Conservation (phyloP, 2,113 vertebrate species). For the Chinchilla lanigera region DNA sequence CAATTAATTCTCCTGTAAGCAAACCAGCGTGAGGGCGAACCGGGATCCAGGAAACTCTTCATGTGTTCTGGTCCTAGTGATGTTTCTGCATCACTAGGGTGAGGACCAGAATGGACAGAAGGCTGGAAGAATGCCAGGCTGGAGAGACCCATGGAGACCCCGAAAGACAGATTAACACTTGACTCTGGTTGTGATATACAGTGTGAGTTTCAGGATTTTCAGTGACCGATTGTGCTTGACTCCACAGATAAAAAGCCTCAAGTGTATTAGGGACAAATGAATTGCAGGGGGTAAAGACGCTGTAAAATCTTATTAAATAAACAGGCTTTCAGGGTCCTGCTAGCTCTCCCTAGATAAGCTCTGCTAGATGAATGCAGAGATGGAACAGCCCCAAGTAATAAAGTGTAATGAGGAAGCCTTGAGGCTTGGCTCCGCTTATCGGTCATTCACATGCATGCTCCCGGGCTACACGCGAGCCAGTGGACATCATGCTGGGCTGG, state of each 20-base stretch:
- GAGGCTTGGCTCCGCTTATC: neutral
- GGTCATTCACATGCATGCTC: neutral
- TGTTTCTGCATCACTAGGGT: neutral
- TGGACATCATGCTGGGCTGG: neutral
- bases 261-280: conserved; percentile 48
- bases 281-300: neutral
- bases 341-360: conserved; percentile 23
- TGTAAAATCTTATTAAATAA: conserved; percentile 42
- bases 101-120: neutral
- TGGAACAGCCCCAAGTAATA: neutral
- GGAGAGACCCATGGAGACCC: neutral
- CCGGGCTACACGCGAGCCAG: neutral
- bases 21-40: neutral
- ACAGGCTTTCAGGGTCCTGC: conserved; percentile 5
- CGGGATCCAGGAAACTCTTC: fast-evolving
- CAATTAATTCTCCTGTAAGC: neutral
- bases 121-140: neutral
- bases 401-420: neutral
- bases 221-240: conserved; percentile 33
- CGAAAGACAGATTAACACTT: neutral
- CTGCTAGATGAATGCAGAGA: conserved; percentile 20
- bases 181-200: neutral
- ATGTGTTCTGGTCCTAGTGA: fast-evolving
- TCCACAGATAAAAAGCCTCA: neutral
- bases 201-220: neutral